A percentile compares a stretch with the other conserved stretches of the same genome.
phyloP scores from a whole-genome alignment of 2,888 invertebrate genomes.

The Psylliodes chrysocephalus region DNA sequence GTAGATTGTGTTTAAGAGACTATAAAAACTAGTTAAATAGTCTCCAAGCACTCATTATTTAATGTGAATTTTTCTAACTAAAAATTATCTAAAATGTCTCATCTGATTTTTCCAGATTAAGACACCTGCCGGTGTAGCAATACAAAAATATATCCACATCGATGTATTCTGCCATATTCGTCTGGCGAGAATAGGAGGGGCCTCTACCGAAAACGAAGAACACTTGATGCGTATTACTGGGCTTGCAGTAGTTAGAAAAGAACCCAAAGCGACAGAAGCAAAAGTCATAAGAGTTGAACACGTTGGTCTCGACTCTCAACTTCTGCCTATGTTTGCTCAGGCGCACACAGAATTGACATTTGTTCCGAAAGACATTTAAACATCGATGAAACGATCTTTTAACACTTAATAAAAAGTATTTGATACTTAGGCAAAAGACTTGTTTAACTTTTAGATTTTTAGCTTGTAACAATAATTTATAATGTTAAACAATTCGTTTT shows the following conservation, averaged over 20 bases:
- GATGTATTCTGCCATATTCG: constrained; percentile 76
- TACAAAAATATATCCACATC: constrained; percentile 74
- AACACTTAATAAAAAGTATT: background rate
- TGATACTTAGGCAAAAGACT: background rate
- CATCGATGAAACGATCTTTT: background rate
- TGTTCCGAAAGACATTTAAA: constrained; percentile 62
- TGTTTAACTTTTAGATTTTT: background rate
- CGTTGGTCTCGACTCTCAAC: constrained; percentile 75
- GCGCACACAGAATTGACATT: constrained; percentile 74
- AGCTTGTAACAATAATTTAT: background rate
- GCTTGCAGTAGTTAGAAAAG: constrained; percentile 72
- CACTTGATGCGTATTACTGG: constrained; percentile 76
- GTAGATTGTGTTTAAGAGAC: no score
- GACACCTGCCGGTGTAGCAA: constrained; percentile 62
- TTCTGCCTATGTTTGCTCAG: constrained; percentile 73
- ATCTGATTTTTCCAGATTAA: constrained; percentile 56
- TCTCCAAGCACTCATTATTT: no score
- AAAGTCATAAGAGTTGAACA: constrained; percentile 72
- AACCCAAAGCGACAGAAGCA: constrained; percentile 68
- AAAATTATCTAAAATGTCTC: no score
- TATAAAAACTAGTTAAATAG: no score
- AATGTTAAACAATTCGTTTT: constrained; percentile 25
- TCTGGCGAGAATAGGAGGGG: constrained; percentile 70
- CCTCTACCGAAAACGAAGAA: constrained; percentile 69
- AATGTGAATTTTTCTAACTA: no score